Evolutionary conservation across 2,888 invertebrate genomes (phyloP), one percentile per base, ranked within the genome.

Genomic region (Hydrotaea cyrtoneurina): DNA sequence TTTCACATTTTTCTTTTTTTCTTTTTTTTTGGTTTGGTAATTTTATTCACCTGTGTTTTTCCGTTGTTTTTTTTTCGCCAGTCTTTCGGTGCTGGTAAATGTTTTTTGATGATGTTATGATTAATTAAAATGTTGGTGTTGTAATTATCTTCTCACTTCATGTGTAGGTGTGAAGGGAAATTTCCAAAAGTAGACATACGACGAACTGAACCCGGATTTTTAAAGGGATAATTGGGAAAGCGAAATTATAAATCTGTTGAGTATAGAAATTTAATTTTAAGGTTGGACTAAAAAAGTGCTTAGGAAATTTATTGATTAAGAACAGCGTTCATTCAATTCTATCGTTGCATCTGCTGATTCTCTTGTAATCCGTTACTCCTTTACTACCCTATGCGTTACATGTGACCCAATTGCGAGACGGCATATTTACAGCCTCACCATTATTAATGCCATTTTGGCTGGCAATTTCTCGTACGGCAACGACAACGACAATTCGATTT

Each of bases 401-500:
- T 55, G 21, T 55, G n/a, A 55, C n/a, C 10, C 21, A 21, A 55
- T 55, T 55, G 21, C 19, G 21, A 53, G 2, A 7, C 55, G 1
- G 2, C 21, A 2, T 21, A 55, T 23, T 55, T 53, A 19, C n/a
- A 10, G 19, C 21, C 13, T 55, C 0, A 17, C 21, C 1, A 55
- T 55, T 55, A 55, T 55, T 55, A 8, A 55, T 55, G 21, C 7
- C 11, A 21, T 2, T 23, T 23, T 21, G 10, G 7, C 15, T 17
- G 53, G 19, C 53, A 53, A 53, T 43, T 43, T 43, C 13, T 43
- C 43, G 31, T 31, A 31, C 31, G 31, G 7, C 55, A 19, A 66
- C 5, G 31, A 31, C 55, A 19, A 66, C 5, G 3, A 19, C 69
- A 23, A 62, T n/a, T 23, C 55, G 62, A 72, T 36, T 79, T 79